A percentile compares a stretch with the other conserved stretches of the same genome.
Evolutionary conservation across 2,888 invertebrate genomes (phyloP).

Genomic region (Dendrolimus pini): DNA sequence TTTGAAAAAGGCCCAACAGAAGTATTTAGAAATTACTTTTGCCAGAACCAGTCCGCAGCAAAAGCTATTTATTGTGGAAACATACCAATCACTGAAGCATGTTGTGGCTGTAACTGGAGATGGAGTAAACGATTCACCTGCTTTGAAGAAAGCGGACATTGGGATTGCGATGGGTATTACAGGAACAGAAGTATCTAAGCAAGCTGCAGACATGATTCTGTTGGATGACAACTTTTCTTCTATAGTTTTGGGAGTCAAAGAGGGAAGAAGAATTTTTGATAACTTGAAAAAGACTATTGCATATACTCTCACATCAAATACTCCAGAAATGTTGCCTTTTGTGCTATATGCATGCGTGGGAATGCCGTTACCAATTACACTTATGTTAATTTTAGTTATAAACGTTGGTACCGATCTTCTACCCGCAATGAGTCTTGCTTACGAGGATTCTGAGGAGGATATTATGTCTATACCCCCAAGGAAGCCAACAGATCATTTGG

Average conservation of each 20-base stretch:
- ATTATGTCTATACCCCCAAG: conserved; percentile 81
- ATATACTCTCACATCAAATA: conserved; percentile 89
- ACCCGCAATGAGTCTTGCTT: conserved; percentile 87
- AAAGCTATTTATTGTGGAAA: conserved; percentile 83
- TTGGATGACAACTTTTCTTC: conserved; percentile 93
- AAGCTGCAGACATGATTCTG: conserved; percentile 94
- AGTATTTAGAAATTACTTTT: conserved; percentile 84
- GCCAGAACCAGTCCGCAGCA: conserved; percentile 84
- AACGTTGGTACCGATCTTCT: conserved; percentile 88
- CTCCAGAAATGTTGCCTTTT: conserved; percentile 91
- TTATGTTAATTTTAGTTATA: conserved; percentile 79
- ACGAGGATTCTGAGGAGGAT: conserved; percentile 85
- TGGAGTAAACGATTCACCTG: conserved; percentile 93
- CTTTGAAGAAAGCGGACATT: conserved; percentile 89
- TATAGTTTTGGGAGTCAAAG: conserved; percentile 90
- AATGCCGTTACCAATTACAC: conserved; percentile 83
- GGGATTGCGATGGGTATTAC: conserved; percentile 89
- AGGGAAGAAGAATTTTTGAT: conserved; percentile 89
- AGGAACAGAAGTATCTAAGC: conserved; percentile 88
- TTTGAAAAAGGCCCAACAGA: conserved; percentile 74
- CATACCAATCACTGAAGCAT: conserved; percentile 85
- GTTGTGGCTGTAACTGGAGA: conserved; percentile 94
- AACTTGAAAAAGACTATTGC: conserved; percentile 92
- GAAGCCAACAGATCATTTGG: conserved; percentile 71
- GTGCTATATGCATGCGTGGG: conserved; percentile 83